Base-by-base conservation (phyloP, 92 coral and sea anemone genomes). In the Plumapathes pennacea region DNA sequence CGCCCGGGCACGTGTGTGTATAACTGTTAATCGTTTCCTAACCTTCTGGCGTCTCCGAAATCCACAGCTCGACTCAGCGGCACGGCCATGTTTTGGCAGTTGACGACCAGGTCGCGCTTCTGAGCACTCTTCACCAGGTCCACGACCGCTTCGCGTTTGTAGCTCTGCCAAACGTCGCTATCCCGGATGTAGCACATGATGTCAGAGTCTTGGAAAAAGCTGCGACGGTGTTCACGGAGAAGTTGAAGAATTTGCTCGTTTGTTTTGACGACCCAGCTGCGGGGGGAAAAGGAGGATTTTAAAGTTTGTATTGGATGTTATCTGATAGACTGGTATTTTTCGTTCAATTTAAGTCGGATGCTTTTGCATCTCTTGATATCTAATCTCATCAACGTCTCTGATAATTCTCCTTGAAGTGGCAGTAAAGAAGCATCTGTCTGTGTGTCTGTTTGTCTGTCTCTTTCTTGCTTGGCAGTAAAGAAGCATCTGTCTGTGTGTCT, bases 91-190 rank as follows among this genome's bases (percentile, higher is more conserved):
- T 76, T 66, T 50, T 64, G 56, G 73, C 62, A 57, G 20, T 77
- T 69, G 33, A 84, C 56, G 2, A 72, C 27, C 26, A 64, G 57
- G 56, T 51, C 42, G 30, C 72, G 62, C 53, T 81, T 80, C 42
- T 71, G 76, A 42, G 81, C 82, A 26, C 65, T 54, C 20, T 55
- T 62, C 18, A 92, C 57, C 8, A 80, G 81, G 10, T 82, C 78
- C 26, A 78, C 40, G 24, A 89, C 78, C 3, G 86, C 81, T 37
- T 81, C 80, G 31, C 98, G 67, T 33, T 92, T 92, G 59, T 88
- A 92, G 71, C 88, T 92, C 52, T 92, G 98, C 98, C 98, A 92
- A 19, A 89, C 51, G 29, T 92, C 98, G 60, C 96, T 92, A 70
- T 89, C 94, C 46, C 78, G 77, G 59, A 92, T 84, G 64, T 59